Base-by-base conservation (phyloP, 2,797 vertebrate genomes). In the Danionella dracula region DNA sequence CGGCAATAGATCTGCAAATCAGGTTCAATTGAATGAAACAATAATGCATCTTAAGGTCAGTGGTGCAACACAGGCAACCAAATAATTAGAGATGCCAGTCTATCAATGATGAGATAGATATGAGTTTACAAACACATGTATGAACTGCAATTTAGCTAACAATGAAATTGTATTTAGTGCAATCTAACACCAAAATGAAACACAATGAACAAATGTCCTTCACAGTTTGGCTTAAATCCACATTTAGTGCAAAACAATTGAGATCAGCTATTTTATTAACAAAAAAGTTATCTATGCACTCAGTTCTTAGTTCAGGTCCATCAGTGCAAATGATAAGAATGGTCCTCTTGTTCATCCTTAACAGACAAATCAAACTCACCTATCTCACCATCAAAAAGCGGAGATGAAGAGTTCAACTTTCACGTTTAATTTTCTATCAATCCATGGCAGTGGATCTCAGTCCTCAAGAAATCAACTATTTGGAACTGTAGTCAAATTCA, bases 21-120 rank as follows among this genome's bases (percentile, higher is more conserved):
- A 74, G 65, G 31, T 72, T 69, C 63, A 74, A 82, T 78, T 81
- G 45, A 73, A 69, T 45, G 78, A 75, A 77, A 79, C 76, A 55
- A 82, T 90, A 55, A 66, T 32, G 59, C 62, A 66, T 59, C 58
- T 82, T 93, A 94, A 93, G 92, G 92, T 92, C 83, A 86, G 82
- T 84, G 92, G 92, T 92, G 89, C 83, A 84, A 83, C 80, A 81
- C 81, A 90, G 90, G 84, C 82, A 89, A 87, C 86, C 75, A 77
- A 83, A 80, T 84, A 79, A 86, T 77, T 63, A 60, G 67, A 40
- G 42, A 57, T 37, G 20, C 42, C 57, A 44, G 61, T 41, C 69
- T 71, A 62, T 61, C 51, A 68, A 66, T 13, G 56, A 23, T 35
- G 55, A 19, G 46, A 63, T 16, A 75, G n/a, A 71, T 53, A 63